Base-by-base conservation (phyloP, 2,113 vertebrate species). In the Lutjanus erythropterus region DNA sequence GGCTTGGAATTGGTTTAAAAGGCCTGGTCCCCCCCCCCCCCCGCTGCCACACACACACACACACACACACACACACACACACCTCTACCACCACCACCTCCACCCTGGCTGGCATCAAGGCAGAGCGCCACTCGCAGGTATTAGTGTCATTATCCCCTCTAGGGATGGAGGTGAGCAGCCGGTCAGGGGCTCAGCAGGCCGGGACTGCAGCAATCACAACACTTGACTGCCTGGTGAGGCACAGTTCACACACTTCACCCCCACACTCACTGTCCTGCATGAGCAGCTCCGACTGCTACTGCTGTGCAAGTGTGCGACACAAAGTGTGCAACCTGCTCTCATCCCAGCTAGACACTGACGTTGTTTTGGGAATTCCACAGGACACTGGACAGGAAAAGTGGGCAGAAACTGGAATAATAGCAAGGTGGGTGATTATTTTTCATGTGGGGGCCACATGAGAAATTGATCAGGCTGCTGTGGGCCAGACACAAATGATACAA, bases 1-100 rank as follows among this genome's bases (percentile, higher is more conserved):
- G 69, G 47, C 66, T 87, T 81, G 53, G 75, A 87, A 91, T 88
- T 85, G 88, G 83, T 89, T 91, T 89, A 83, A 93, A 90, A 85
- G 86, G 71, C 76, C 77, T 8, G 42, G 46, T 75, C 49, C 71
- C 73, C 58, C 70, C 47, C 49, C 52, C 25, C 61, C 58, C 19
- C 33, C 77, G 71, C 76, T 73, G n/a, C n/a, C n/a, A n/a, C n/a
- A n/a, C n/a, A n/a, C n/a, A n/a, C n/a, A n/a, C n/a, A n/a, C n/a
- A n/a, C n/a, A n/a, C n/a, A n/a, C n/a, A n/a, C n/a, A n/a, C n/a
- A n/a, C n/a, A n/a, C n/a, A n/a, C n/a, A n/a, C n/a, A n/a, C n/a
- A n/a, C n/a, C n/a, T n/a, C n/a, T n/a, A n/a, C n/a, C n/a, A n/a
- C n/a, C 49, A 19, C 61, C 58, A 25, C 33, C 77, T 74, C 77